Percentiles rank a stretch among this genome's conserved stretches.
These are phyloP conservation scores for Gila orcuttii DNA, from an alignment of 2,113 vertebrate species.

Conservation along the genomic window DNA sequence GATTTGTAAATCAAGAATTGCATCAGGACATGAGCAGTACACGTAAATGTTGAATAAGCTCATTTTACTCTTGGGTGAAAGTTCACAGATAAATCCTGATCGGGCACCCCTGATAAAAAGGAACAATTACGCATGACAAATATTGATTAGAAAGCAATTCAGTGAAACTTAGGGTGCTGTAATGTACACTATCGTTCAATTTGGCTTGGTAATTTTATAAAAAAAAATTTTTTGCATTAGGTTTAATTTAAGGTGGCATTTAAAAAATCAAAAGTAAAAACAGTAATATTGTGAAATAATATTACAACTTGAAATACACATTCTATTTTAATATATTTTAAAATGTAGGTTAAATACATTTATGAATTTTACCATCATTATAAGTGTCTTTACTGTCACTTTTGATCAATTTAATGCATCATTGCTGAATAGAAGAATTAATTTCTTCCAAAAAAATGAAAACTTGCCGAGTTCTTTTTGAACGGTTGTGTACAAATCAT, in stretches of 20 bases:
- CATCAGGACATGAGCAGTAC: not conserved
- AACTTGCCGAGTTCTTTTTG: not conserved
- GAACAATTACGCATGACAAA: not conserved
- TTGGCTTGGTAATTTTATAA: not conserved
- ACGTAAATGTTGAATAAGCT: not conserved
- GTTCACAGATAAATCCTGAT: conserved; percentile 34
- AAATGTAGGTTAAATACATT: not conserved
- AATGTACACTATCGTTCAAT: not conserved
- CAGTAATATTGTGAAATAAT: not conserved
- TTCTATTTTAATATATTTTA: not conserved
- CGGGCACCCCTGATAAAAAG: not conserved
- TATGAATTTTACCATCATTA: not conserved
- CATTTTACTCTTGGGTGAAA: conserved; percentile 20
- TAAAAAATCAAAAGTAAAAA: not conserved
- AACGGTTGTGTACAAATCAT: not conserved
- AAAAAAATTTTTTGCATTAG: too few relatives aligned
- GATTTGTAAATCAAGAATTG: not conserved
- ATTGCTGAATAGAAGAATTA: not conserved
- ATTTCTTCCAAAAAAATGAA: not conserved
- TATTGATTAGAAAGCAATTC: conserved; percentile 8
- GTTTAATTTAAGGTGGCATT: too few relatives aligned
- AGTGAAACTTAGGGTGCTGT: not conserved
- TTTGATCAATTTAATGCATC: not conserved
- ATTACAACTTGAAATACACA: not conserved
- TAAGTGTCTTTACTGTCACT: not conserved